Evolutionary conservation across 2,888 invertebrate genomes (phyloP).

Genomic region (Tipula helvola): DNA sequence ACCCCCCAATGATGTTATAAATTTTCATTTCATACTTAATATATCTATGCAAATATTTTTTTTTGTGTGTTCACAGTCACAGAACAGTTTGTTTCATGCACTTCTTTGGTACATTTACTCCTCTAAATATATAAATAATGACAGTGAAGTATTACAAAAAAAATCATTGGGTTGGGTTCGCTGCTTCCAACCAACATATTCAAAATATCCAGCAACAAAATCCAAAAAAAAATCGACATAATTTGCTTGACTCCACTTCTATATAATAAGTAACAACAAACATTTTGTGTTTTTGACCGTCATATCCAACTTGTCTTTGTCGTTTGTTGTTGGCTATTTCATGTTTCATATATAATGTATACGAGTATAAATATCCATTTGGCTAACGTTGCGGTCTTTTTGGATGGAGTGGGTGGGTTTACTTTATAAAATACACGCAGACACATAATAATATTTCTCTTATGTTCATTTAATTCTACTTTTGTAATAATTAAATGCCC

Average conservation of each 20-base stretch:
- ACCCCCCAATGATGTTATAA: not conserved
- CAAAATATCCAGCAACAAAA: not conserved
- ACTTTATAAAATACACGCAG: not conserved
- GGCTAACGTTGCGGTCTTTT: not conserved
- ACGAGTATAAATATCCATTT: not conserved
- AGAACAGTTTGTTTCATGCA: not conserved
- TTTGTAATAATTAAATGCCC: not conserved
- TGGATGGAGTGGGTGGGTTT: not conserved
- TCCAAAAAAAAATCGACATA: no score
- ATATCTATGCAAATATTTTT: no score
- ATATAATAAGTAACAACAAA: no score
- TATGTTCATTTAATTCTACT: not conserved
- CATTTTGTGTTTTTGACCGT: not conserved
- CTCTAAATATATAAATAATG: not conserved
- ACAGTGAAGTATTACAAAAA: not conserved
- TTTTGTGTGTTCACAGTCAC: not conserved
- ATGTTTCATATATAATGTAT: not conserved
- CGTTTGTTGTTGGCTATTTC: not conserved
- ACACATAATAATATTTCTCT: not conserved
- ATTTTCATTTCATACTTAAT: not conserved
- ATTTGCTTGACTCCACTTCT: not conserved
- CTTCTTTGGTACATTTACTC: not conserved
- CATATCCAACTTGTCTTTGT: not conserved
- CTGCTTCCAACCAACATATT: not conserved
- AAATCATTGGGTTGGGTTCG: not conserved